phyloP scores from a whole-genome alignment of 2,113 vertebrate genomes.

The Psilopsiagon aymara region DNA sequence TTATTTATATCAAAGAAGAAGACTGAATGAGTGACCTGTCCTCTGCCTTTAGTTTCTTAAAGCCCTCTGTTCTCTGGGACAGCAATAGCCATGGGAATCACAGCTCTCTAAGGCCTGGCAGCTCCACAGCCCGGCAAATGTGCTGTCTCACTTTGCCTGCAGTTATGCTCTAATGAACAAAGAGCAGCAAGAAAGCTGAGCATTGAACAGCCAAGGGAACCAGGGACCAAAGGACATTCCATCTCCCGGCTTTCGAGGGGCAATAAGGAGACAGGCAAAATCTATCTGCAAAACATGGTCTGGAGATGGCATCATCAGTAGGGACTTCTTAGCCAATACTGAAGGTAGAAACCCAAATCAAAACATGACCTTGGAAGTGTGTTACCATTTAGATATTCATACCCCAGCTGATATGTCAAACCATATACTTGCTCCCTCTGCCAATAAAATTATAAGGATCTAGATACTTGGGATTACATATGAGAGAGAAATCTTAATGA shows the following conservation, averaged over 20 bases:
- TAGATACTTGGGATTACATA: neutral
- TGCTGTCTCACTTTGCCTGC: neutral
- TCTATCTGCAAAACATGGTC: neutral
- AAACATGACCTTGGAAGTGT: neutral
- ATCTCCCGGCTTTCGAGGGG: neutral
- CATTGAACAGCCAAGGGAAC: neutral
- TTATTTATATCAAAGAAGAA: constrained; percentile 24
- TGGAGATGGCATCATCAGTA: neutral
- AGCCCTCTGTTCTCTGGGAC: neutral
- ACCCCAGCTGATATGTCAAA: neutral
- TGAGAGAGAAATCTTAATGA: constrained; percentile 19
- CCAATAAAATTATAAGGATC: constrained; percentile 15
- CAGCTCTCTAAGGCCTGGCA: neutral
- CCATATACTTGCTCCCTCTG: neutral
- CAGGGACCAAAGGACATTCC: neutral
- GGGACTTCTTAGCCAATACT: neutral
- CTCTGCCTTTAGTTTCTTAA: neutral
- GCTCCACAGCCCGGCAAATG: neutral
- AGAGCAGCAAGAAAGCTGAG: neutral
- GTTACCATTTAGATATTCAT: neutral
- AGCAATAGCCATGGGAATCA: neutral
- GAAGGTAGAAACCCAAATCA: neutral
- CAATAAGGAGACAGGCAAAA: neutral
- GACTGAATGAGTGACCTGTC: neutral
- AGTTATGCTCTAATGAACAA: neutral